Conservation (phyloP, 1,140 invertebrate species). For the Steinernema khuongi region DNA sequence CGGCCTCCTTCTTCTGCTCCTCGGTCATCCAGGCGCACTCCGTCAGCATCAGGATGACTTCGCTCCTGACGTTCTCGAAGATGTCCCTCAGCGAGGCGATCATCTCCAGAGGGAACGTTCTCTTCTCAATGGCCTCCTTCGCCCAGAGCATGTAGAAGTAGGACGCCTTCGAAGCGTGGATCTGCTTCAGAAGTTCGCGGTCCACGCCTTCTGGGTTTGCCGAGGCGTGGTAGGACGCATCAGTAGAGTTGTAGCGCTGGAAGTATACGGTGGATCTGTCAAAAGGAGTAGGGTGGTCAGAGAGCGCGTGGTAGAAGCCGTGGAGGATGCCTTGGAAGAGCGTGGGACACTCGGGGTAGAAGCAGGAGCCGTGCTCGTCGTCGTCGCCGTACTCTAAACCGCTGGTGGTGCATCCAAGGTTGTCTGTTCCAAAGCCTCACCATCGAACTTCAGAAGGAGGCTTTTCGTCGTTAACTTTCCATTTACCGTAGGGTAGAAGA, state of each 20-base stretch:
- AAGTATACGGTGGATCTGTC: neutral
- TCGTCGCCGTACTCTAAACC: neutral
- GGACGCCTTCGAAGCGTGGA: neutral
- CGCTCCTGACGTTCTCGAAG: neutral
- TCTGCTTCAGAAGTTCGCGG: neutral
- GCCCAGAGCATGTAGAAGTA: conserved; percentile 9
- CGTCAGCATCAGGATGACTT: neutral
- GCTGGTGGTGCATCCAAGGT: neutral
- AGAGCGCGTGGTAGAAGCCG: neutral
- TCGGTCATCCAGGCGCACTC: neutral
- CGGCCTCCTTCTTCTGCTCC: neutral
- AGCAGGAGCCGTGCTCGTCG: neutral
- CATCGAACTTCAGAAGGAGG: neutral
- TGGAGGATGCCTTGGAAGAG: neutral
- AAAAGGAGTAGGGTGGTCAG: neutral
- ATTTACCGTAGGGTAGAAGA: too few species aligned
- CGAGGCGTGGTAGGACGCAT: neutral
- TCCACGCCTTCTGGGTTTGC: neutral
- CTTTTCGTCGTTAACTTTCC: too few species aligned
- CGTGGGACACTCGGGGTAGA: neutral
- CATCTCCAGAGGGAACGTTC: neutral
- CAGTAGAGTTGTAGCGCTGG: neutral
- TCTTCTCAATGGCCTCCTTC: neutral
- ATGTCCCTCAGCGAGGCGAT: neutral
- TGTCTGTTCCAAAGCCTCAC: neutral